Base-by-base conservation (phyloP, 2,113 vertebrate species). In the Herpailurus yagouaroundi region DNA sequence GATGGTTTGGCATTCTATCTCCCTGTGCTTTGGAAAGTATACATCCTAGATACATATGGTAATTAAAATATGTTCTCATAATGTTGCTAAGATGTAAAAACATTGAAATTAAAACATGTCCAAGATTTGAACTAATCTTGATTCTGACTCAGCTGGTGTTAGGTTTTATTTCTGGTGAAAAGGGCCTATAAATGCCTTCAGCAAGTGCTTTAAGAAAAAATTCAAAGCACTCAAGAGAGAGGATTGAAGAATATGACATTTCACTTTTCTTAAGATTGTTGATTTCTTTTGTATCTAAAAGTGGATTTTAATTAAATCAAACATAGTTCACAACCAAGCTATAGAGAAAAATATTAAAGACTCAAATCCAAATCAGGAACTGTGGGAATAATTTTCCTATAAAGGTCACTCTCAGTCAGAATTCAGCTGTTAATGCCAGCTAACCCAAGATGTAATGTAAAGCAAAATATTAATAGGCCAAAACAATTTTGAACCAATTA, bases 231-330 rank as follows among this genome's bases (percentile, higher is more conserved):
- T 96, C 77, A 45, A 63, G 87, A 48, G 80, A 96, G 81, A 97
- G n/a, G 36, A 45, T 41, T 81, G 23, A 89, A 66, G 79, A 77
- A 74, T 57, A 89, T 97, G 96, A 79, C 94, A 96, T 97, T 97
- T 97, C 91, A 77, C 87, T 97, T 94, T 84, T 91, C 80, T 97
- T 97, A 76, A 93, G 48, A 76, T 52, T 95, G 85, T 89, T 97
- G 95, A 97, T 93, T 96, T 96, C 84, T 80, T 97, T 97, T 98
- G 92, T 93, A 93, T 96, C 81, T 94, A 89, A 96, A 97, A 94
- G 92, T 96, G 66, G 87, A 94, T 95, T 97, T 98, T 98, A 97
- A 98, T 98, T 94, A 97, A 98, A 95, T 91, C 81, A 64, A 96
- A 97, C 94, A 97, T 82, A 73, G 96, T 95, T 98, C 93, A 91